Conservation (phyloP, 1,140 invertebrate species). For the Potamilus streckersoni region DNA sequence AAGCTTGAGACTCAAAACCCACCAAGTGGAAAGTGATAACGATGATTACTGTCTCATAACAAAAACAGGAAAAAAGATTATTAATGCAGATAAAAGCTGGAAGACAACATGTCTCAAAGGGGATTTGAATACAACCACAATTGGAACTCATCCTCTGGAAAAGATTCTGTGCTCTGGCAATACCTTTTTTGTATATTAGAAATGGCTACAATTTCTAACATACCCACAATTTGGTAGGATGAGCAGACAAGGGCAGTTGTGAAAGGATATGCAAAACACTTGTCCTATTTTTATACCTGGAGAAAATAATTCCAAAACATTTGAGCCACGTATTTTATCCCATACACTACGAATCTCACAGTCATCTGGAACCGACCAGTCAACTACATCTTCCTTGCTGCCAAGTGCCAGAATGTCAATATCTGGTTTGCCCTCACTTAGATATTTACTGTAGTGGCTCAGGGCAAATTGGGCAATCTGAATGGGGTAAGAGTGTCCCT, state of each 20-base stretch:
- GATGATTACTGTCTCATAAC: too few relatives aligned
- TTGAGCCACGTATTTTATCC: slow-evolving; percentile 30
- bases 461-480: slow-evolving; percentile 98
- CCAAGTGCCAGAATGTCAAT: slow-evolving; percentile 74
- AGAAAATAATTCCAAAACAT: slow-evolving; percentile 58
- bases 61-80: too few relatives aligned
- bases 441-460: slow-evolving; percentile 95
- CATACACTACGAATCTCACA: slow-evolving; percentile 13
- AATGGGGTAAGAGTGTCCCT: slow-evolving; percentile 96
- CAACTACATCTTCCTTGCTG: slow-evolving; percentile 63
- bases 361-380: slow-evolving; percentile 43
- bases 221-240: too few relatives aligned
- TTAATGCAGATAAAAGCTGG: too few relatives aligned
- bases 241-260: neutral
- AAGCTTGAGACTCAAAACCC: too few relatives aligned
- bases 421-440: slow-evolving; percentile 48
- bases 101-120: too few relatives aligned
- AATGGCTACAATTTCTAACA: too few relatives aligned
- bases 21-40: too few relatives aligned
- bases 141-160: too few relatives aligned
- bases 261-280: neutral
- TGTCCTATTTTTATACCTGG: slow-evolving; percentile 44
- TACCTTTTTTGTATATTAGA: too few relatives aligned
- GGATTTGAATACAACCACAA: too few relatives aligned
- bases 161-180: too few relatives aligned